These are phyloP conservation scores for Gasterosteus nipponicus DNA, from an alignment of 2,113 vertebrate genomes.

Conservation along the genomic window DNA sequence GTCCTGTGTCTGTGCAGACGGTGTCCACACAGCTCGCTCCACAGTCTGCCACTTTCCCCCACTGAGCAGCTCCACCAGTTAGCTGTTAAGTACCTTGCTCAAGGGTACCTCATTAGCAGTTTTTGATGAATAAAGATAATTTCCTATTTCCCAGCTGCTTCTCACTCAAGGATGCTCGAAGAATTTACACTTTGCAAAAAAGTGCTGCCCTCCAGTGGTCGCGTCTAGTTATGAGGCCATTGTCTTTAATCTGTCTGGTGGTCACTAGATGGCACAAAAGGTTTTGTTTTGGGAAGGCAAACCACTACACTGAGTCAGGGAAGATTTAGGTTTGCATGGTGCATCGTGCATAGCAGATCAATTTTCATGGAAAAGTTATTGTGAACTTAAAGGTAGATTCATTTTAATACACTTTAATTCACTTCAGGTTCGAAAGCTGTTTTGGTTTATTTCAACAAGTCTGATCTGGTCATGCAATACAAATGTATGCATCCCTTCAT, in stretches of 20 bases:
- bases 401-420: not conserved
- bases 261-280: slow-evolving; percentile 62
- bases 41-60: not conserved
- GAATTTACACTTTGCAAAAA: not conserved
- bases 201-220: slow-evolving; percentile 25
- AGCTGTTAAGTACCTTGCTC: not conserved
- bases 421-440: not conserved
- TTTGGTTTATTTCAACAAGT: not conserved
- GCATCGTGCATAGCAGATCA: not conserved
- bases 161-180: not conserved
- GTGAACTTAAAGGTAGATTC: not conserved
- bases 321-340: not conserved
- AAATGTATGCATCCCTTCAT: not conserved
- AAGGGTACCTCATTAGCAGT: not conserved
- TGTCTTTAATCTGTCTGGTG: not conserved
- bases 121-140: not conserved
- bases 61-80: not conserved
- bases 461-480: not conserved
- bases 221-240: not conserved
- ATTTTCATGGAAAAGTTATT: not conserved
- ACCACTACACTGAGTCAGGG: not conserved
- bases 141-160: not conserved
- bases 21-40: not conserved
- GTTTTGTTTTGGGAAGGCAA: slow-evolving; percentile 21
- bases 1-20: not conserved